Conservation (phyloP, 2,797 vertebrate genomes). For the Perodicticus potto region DNA sequence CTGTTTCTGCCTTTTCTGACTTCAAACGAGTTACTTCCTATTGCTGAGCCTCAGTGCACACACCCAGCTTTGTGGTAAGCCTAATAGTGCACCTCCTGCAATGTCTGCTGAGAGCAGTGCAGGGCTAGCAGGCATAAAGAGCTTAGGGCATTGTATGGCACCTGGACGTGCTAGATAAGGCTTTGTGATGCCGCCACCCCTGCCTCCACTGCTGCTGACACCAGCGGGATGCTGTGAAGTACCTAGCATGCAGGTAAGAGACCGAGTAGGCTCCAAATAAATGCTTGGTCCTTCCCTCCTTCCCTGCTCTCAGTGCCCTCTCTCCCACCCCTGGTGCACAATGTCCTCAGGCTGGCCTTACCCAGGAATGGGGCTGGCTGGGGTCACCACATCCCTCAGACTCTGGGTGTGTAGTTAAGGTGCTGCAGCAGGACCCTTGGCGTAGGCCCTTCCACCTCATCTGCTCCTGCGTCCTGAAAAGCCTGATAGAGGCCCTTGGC, state of each 20-base stretch:
- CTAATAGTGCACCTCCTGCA: rapidly evolving
- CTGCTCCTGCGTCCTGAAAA: background rate
- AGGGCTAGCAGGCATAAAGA: background rate
- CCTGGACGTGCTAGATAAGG: background rate
- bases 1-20: background rate
- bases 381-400: background rate
- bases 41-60: background rate
- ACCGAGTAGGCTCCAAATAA: rapidly evolving
- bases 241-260: background rate
- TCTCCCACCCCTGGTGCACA: background rate
- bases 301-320: background rate
- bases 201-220: background rate
- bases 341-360: too few species aligned
- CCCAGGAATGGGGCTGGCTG: background rate
- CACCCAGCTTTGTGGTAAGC: background rate
- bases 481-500: background rate
- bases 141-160: background rate
- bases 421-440: too few species aligned
- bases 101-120: background rate
- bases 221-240: rapidly evolving
- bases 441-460: rapidly evolving
- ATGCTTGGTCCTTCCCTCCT: background rate
- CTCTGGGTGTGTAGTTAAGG: background rate
- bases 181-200: background rate
- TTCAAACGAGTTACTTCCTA: background rate